Conservation (phyloP, 2,888 invertebrate genomes). For the Heliconius ethilla region DNA sequence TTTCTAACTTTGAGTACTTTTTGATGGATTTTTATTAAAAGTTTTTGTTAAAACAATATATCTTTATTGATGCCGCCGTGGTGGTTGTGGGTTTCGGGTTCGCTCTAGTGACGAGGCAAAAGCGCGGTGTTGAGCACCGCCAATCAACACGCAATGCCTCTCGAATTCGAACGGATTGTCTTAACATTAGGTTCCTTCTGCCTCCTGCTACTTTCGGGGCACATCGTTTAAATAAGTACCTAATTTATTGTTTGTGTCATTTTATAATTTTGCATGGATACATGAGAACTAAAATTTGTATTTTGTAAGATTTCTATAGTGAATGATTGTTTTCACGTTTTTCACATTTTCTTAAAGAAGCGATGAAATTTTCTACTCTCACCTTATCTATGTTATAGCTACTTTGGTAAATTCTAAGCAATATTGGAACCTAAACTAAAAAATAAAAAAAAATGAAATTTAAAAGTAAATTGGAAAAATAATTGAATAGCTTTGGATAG, state of each 20-base stretch:
- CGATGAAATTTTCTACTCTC: neutral
- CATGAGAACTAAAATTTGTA: neutral
- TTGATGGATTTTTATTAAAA: neutral
- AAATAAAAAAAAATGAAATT: neutral
- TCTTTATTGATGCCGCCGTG: no score
- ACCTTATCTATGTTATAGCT: neutral
- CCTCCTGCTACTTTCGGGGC: no score
- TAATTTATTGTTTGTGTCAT: no score
- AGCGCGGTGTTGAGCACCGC: no score
- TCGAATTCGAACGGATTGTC: no score
- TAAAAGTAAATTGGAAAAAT: conserved; percentile 11
- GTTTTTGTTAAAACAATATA: neutral
- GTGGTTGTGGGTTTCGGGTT: no score
- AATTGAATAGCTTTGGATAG: conserved; percentile 1
- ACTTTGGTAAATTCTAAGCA: neutral
- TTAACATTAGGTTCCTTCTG: no score
- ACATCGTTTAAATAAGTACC: no score
- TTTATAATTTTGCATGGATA: no score
- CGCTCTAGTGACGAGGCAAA: no score
- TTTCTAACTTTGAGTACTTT: neutral
- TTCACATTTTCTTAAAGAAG: neutral
- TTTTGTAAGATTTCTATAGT: neutral
- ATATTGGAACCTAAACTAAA: no score
- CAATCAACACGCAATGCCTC: no score
- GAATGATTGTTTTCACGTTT: neutral